Percentiles rank a stretch among this genome's conserved stretches.
These are phyloP conservation scores for Yoshiicerus persimilis DNA, from an alignment of 1,140 invertebrate species.

Conservation along the genomic window DNA sequence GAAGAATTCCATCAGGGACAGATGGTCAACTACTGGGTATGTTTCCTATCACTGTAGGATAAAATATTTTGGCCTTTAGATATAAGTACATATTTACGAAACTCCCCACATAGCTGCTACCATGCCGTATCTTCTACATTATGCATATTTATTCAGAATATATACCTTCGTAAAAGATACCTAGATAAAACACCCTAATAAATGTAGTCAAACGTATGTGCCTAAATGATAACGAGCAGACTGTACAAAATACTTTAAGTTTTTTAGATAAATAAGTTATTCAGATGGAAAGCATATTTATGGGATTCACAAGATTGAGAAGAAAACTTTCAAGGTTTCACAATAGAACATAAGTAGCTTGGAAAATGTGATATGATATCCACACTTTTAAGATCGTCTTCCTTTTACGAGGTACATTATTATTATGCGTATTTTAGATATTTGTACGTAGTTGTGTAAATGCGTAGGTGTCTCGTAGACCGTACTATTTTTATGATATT, in stretches of 20 bases:
- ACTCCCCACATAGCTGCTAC: neutral
- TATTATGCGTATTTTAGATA: neutral
- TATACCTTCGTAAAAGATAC: no score
- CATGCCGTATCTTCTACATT: no score
- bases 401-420: neutral
- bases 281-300: neutral
- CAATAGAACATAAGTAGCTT: neutral
- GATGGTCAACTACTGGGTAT: slow-evolving; percentile 84
- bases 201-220: no score
- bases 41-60: slow-evolving; percentile 45
- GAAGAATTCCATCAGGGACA: slow-evolving; percentile 63
- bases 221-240: no score
- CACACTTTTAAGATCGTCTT: neutral
- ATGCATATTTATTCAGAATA: neutral
- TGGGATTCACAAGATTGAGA: neutral
- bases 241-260: neutral
- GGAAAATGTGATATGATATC: neutral
- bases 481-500: neutral
- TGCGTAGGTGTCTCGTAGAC: neutral
- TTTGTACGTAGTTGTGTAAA: neutral
- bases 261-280: neutral
- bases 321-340: neutral
- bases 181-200: no score
- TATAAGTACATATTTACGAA: no score
- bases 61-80: no score